Conservation (phyloP, 2,113 vertebrate species). For the Picathartes gymnocephalus region DNA sequence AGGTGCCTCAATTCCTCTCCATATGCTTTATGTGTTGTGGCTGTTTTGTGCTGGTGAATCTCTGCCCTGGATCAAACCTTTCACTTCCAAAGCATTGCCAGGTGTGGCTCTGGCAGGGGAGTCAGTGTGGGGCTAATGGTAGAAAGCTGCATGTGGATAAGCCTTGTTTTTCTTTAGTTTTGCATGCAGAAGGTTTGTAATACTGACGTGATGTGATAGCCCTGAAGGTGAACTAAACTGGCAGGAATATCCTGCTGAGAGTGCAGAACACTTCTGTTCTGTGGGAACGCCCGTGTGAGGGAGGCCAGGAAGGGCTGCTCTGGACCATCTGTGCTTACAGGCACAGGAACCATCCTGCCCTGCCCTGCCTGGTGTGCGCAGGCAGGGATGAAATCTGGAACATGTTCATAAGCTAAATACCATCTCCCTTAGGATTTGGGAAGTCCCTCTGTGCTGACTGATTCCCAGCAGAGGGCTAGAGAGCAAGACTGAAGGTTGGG, state of each 20-base stretch:
- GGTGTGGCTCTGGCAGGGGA: background rate
- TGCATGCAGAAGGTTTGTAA: background rate
- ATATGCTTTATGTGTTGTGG: background rate
- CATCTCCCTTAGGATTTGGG: background rate
- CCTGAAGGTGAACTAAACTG: background rate
- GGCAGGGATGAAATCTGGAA: background rate
- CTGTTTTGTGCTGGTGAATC: background rate
- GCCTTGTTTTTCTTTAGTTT: background rate
- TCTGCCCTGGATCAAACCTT: background rate
- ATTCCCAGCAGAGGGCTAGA: background rate
- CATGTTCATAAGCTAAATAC: background rate
- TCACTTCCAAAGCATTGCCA: background rate
- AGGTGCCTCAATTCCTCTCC: background rate
- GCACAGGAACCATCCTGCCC: background rate
- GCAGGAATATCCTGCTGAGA: background rate
- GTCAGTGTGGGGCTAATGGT: background rate
- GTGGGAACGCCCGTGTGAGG: fast-evolving
- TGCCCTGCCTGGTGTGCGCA: background rate
- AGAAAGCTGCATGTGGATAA: background rate
- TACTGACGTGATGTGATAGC: background rate
- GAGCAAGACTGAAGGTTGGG: background rate
- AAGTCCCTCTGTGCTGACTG: background rate
- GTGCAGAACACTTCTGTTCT: background rate
- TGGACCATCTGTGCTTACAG: background rate
- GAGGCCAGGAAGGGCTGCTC: background rate